phyloP scores from a whole-genome alignment of 2,113 vertebrate genomes.

The Menura novaehollandiae region DNA sequence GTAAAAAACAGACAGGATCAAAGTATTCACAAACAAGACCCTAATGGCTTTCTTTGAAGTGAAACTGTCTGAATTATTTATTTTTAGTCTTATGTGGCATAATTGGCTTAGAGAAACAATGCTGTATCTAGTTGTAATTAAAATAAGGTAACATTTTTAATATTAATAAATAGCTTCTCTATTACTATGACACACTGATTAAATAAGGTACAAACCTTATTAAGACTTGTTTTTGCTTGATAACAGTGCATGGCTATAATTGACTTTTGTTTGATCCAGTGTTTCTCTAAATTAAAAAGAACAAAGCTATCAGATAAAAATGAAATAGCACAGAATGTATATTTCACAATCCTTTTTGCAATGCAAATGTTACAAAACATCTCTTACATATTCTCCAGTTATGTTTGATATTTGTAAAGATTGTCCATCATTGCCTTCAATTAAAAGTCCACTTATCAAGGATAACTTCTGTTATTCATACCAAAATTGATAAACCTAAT shows the following conservation, averaged over 20 bases:
- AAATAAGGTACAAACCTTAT: slow-evolving; percentile 4
- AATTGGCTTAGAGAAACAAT: slow-evolving; percentile 28
- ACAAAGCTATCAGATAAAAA: slow-evolving; percentile 46
- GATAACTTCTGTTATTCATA: background rate
- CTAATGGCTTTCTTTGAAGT: slow-evolving; percentile 40
- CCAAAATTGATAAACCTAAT: slow-evolving; percentile 12
- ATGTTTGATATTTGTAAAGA: background rate
- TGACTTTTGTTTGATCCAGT: slow-evolving; percentile 32
- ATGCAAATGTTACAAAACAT: slow-evolving; percentile 10
- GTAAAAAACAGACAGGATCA: background rate
- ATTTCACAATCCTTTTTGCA: slow-evolving; percentile 28
- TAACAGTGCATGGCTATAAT: slow-evolving; percentile 10
- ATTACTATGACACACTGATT: background rate
- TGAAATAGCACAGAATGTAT: slow-evolving; percentile 13
- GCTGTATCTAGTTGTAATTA: slow-evolving; percentile 13
- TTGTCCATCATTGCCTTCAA: background rate
- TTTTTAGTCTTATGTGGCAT: background rate
- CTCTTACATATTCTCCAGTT: background rate
- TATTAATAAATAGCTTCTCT: slow-evolving; percentile 33
- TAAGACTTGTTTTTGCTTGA: slow-evolving; percentile 27
- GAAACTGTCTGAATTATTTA: slow-evolving; percentile 23
- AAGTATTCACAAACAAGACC: slow-evolving; percentile 9
- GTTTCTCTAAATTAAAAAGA: slow-evolving; percentile 54
- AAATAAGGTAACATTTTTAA: slow-evolving; percentile 53
- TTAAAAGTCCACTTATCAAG: slow-evolving; percentile 19